These are phyloP conservation scores for Akabosia matsudoensis DNA, from an alignment of 1,140 invertebrate genomes.

Conservation along the genomic window DNA sequence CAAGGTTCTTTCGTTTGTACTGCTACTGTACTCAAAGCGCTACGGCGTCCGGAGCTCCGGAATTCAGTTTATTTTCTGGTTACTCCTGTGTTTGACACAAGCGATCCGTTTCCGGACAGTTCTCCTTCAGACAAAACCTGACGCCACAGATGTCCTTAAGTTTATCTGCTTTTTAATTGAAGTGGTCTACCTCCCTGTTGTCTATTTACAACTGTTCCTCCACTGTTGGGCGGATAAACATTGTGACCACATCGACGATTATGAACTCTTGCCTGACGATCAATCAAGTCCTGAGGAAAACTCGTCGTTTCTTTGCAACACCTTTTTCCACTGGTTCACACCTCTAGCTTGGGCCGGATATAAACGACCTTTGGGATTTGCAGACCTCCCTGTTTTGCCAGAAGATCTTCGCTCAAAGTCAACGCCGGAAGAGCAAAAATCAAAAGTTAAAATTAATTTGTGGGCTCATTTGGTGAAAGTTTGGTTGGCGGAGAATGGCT, in stretches of 20 bases:
- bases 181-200: slow-evolving; percentile 73
- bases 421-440: slow-evolving; percentile 21
- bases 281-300: slow-evolving; percentile 80
- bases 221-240: slow-evolving; percentile 76
- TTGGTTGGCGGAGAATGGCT: neutral
- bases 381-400: slow-evolving; percentile 81
- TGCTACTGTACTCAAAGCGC: slow-evolving; percentile 74
- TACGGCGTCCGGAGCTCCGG: slow-evolving; percentile 84
- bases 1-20: slow-evolving; percentile 64
- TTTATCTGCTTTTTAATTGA: slow-evolving; percentile 61
- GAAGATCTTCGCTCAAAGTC: slow-evolving; percentile 65
- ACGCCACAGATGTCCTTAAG: slow-evolving; percentile 5
- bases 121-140: slow-evolving; percentile 47
- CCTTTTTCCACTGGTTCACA: slow-evolving; percentile 92
- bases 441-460: neutral
- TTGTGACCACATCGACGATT: slow-evolving; percentile 65
- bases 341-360: slow-evolving; percentile 75
- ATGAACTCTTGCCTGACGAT: slow-evolving; percentile 50
- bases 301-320: slow-evolving; percentile 79
- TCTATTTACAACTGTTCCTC: slow-evolving; percentile 68
- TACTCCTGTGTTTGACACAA: slow-evolving; percentile 67
- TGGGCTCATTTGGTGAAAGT: neutral
- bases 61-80: slow-evolving; percentile 83
- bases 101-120: slow-evolving; percentile 65
- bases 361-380: slow-evolving; percentile 70